These are phyloP conservation scores for Harmothoe impar DNA, from an alignment of 2,888 invertebrate genomes.

Conservation along the genomic window DNA sequence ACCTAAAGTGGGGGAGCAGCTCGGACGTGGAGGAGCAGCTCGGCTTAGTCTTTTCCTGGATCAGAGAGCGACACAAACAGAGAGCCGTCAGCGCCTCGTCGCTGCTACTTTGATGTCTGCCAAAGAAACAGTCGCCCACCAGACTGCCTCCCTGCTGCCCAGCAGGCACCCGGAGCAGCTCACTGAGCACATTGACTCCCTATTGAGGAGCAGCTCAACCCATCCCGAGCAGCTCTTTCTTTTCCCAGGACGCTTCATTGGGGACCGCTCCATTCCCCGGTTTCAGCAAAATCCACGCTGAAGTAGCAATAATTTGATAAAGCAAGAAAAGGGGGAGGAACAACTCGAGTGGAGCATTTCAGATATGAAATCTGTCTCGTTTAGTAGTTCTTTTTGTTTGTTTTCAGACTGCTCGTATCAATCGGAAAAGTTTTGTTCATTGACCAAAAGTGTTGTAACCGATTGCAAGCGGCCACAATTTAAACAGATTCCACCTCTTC, in stretches of 20 bases:
- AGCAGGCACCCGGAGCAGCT: not conserved
- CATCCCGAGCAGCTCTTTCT: not conserved
- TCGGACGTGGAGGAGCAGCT: not conserved
- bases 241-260: not conserved
- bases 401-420: too few relatives aligned
- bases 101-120: not conserved
- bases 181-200: slow-evolving; percentile 14
- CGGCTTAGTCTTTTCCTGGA: not conserved
- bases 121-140: not conserved
- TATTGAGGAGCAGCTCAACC: not conserved
- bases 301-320: slow-evolving; percentile 21
- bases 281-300: not conserved
- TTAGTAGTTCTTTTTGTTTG: too few relatives aligned
- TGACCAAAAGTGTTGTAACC: too few relatives aligned
- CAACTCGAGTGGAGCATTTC: not conserved
- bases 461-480: too few relatives aligned
- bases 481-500: too few relatives aligned
- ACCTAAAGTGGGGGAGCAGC: not conserved
- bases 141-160: not conserved
- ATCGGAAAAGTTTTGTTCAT: too few relatives aligned
- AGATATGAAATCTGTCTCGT: not conserved
- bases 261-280: slow-evolving; percentile 10
- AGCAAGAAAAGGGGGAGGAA: not conserved
- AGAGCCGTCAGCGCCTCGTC: slow-evolving; percentile 5
- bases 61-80: not conserved